Evolutionary conservation across 2,113 vertebrate genomes (phyloP).

Genomic region (Lasiurus borealis): DNA sequence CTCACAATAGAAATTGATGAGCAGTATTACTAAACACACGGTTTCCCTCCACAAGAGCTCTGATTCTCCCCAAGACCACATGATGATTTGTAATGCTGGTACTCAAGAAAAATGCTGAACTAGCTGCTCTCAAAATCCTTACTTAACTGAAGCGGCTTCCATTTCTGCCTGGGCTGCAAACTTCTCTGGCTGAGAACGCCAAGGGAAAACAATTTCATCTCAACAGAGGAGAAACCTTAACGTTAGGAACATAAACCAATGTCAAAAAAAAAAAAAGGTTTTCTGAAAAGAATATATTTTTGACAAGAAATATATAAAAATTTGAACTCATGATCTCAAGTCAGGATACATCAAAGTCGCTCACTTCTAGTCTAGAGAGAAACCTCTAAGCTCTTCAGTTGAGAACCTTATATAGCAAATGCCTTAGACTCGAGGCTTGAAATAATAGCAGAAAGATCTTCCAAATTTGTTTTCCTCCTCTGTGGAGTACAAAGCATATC

Average conservation of each 20-base stretch:
- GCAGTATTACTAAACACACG: not conserved
- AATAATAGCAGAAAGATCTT: not conserved
- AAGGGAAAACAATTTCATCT: not conserved
- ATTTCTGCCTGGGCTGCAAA: not conserved
- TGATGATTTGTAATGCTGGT: not conserved
- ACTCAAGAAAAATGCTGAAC: not conserved
- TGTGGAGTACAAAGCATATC: not conserved
- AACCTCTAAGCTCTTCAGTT: not conserved
- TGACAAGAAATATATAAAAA: not conserved
- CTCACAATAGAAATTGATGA: slow-evolving; percentile 9
- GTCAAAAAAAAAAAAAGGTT: not conserved
- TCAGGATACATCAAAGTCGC: accelerated
- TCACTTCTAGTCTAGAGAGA: not conserved
- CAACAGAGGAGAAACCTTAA: not conserved
- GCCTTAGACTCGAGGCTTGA: not conserved
- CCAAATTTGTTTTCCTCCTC: not conserved
- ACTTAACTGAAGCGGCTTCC: not conserved
- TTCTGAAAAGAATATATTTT: not conserved
- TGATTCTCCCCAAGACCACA: not conserved
- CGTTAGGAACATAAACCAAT: not conserved
- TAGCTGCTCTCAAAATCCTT: not conserved
- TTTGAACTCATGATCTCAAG: not conserved
- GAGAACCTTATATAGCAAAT: not conserved
- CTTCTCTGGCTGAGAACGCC: not conserved
- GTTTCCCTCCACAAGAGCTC: not conserved